Conservation (phyloP, 2,888 invertebrate genomes). For the Anorthoa munda region DNA sequence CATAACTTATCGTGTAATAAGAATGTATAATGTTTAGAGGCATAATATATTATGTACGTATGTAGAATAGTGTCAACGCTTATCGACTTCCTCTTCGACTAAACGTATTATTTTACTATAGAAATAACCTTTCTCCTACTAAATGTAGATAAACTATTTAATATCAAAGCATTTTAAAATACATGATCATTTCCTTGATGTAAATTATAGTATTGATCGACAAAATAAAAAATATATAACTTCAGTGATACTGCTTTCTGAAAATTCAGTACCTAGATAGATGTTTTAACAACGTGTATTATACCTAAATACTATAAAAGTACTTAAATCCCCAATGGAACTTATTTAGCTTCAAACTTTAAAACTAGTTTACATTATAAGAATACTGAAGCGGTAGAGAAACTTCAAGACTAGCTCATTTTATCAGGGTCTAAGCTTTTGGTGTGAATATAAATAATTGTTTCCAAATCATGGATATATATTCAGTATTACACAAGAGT, state of each 20-base stretch:
- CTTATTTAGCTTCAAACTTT: background rate
- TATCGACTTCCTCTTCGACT: slow-evolving; percentile 42
- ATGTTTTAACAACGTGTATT: slow-evolving; percentile 24
- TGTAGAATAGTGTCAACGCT: slow-evolving; percentile 44
- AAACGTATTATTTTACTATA: slow-evolving; percentile 47
- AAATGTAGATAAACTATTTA: slow-evolving; percentile 27
- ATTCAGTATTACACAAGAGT: too few species aligned
- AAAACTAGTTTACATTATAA: slow-evolving; percentile 26
- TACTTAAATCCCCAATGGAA: slow-evolving; percentile 17
- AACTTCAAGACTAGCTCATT: background rate
- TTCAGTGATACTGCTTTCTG: slow-evolving; percentile 23
- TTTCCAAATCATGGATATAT: too few species aligned
- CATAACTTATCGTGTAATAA: slow-evolving; percentile 58
- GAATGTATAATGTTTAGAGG: slow-evolving; percentile 65
- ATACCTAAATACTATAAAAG: slow-evolving; percentile 6
- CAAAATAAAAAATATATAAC: slow-evolving; percentile 19
- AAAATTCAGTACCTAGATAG: slow-evolving; percentile 39
- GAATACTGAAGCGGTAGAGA: slow-evolving; percentile 25
- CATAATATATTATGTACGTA: slow-evolving; percentile 56
- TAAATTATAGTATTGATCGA: slow-evolving; percentile 11
- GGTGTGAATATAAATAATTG: too few species aligned
- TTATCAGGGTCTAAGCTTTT: too few species aligned
- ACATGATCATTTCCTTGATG: background rate
- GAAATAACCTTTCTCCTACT: slow-evolving; percentile 27
- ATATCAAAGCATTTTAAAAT: slow-evolving; percentile 8